A percentile compares a stretch with the other conserved stretches of the same genome.
Conservation (phyloP, 2,797 vertebrate species). For the Chrysocyon brachyurus region DNA sequence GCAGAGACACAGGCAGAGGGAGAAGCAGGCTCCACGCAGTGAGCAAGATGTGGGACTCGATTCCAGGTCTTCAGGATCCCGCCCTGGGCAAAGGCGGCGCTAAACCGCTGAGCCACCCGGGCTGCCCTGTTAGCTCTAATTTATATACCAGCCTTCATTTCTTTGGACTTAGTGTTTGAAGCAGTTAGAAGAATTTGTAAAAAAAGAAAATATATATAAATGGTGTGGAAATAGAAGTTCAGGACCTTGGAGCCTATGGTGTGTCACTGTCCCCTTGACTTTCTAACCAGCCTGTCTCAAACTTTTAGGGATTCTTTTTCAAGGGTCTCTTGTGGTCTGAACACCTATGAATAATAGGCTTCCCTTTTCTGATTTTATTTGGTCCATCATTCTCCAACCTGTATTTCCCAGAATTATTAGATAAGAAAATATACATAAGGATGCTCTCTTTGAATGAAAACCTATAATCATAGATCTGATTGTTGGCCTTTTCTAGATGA, state of each 20-base stretch:
- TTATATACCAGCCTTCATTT: background rate
- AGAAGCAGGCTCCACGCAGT: no score
- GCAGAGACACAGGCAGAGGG: no score
- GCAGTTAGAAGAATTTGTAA: background rate
- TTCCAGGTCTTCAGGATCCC: no score
- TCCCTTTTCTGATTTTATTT: background rate
- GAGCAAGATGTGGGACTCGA: no score
- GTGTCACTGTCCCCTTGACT: background rate
- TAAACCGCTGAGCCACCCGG: no score
- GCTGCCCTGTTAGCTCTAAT: background rate
- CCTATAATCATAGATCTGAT: background rate
- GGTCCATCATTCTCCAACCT: background rate
- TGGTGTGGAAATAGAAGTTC: background rate
- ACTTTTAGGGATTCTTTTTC: background rate
- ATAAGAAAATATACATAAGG: background rate
- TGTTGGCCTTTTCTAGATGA: background rate
- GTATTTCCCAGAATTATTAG: background rate
- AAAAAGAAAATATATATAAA: background rate
- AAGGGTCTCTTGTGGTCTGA: background rate
- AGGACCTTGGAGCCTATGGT: background rate
- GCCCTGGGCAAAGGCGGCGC: no score
- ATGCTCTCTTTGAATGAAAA: conserved; percentile 1
- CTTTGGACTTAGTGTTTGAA: conserved; percentile 4
- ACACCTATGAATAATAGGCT: background rate
- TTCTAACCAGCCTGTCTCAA: background rate